Base-by-base conservation (phyloP, 2,113 vertebrate genomes). In the Tringa solitaria region DNA sequence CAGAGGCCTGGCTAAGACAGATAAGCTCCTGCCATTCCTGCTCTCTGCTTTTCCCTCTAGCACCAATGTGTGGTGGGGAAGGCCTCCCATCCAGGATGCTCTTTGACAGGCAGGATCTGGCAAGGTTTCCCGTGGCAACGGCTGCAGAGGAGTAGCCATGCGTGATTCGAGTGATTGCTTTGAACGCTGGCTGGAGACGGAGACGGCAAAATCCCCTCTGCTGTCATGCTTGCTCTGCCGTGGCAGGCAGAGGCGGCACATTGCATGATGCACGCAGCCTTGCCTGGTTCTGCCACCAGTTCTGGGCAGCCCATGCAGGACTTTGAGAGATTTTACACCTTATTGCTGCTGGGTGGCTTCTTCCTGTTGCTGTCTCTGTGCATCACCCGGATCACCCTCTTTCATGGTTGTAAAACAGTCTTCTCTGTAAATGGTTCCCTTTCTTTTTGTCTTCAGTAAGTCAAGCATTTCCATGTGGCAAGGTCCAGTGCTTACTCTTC, bases 11-110 rank as follows among this genome's bases (percentile, higher is more conserved):
- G 57, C 86, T 84, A 82, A 84, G 89, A 9, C 16, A 89, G 97
- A 97, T 97, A 96, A 97, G 96, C 96, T 73, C n/a, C 90, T 92
- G 81, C 91, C 65, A 24, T 77, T 93, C 32, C 78, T 84, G 50
- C 26, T 73, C 65, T n/a, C 72, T 72, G 69, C 81, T 77, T 79
- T 88, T 84, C 45, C 60, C 61, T 57, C 12, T 56, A 78, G 80
- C 86, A 46, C 27, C 4, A 1, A 53, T 39, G 43, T 60, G 56
- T 64, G 56, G 10, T 59, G 54, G 78, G 77, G 79, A 93, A 81
- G 86, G 76, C 80, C 50, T 93, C 61, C 83, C 73, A 68, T 43
- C 79, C 86, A 63, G 84, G 80, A 78, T 84, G 80, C 73, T 93
- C 67, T 91, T 59, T 94, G 89, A 77, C 76, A 67, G 78, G 73